Evolutionary conservation across 2,888 invertebrate species (phyloP).

Genomic region (Eupithecia centaureata): DNA sequence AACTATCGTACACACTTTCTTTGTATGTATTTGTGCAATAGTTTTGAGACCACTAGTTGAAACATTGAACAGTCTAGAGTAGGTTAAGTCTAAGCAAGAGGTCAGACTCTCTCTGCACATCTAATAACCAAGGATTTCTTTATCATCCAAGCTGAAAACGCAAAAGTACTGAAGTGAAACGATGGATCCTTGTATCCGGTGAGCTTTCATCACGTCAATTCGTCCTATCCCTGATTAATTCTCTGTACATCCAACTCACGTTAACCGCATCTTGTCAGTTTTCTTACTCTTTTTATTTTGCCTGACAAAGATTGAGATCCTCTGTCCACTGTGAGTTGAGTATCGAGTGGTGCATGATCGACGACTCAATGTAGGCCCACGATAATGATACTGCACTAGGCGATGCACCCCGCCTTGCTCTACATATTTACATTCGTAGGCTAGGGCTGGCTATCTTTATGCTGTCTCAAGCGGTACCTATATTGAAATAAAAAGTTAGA

Average conservation of each 20-base stretch:
- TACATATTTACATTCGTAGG: constrained; percentile 3
- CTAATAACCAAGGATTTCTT: background rate
- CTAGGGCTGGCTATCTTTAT: constrained; percentile 15
- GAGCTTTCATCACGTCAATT: background rate
- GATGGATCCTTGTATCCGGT: background rate
- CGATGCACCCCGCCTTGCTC: constrained; percentile 31
- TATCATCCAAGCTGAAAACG: background rate
- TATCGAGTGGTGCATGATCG: constrained; percentile 61
- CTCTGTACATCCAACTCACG: background rate
- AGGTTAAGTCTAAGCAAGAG: too few relatives aligned
- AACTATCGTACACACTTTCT: constrained; percentile 28
- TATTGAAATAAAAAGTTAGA: too few relatives aligned
- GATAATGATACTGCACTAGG: constrained; percentile 55
- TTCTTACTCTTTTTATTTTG: background rate
- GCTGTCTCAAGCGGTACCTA: background rate
- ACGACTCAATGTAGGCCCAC: constrained; percentile 66
- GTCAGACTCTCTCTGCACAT: background rate
- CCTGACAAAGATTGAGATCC: constrained; percentile 31
- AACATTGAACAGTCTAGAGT: background rate
- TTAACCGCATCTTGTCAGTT: background rate
- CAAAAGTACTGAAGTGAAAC: too few relatives aligned
- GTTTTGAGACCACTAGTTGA: background rate
- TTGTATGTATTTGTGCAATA: background rate
- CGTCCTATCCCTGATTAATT: background rate
- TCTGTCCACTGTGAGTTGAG: constrained; percentile 19